A percentile compares a stretch with the other conserved stretches of the same genome.
These are phyloP conservation scores for Amblyteles armatorius DNA, from an alignment of 2,888 invertebrate species.

Conservation along the genomic window DNA sequence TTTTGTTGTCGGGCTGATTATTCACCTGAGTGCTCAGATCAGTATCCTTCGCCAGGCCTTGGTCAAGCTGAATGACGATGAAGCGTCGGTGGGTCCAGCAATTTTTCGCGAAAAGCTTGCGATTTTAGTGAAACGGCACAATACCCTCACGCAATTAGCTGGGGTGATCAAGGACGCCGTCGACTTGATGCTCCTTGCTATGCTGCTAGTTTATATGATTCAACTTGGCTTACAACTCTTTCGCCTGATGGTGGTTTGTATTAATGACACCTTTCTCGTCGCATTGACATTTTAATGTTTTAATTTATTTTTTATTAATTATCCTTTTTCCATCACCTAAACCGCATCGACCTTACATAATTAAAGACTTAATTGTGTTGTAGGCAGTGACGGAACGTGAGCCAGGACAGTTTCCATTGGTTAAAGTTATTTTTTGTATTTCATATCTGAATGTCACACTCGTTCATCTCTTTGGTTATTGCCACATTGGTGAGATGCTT, in stretches of 20 bases:
- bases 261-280: not conserved
- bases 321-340: too few species aligned
- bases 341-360: too few species aligned
- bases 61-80: constrained; percentile 11
- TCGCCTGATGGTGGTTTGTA: constrained; percentile 71
- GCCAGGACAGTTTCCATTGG: constrained; percentile 20
- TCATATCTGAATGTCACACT: not conserved
- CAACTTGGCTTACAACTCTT: constrained; percentile 75
- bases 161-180: constrained; percentile 72
- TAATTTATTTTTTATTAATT: too few species aligned
- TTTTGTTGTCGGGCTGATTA: constrained; percentile 69
- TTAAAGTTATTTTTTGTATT: constrained; percentile 10
- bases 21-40: constrained; percentile 71
- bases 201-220: constrained; percentile 71
- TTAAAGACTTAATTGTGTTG: not conserved
- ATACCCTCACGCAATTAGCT: constrained; percentile 43
- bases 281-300: too few species aligned
- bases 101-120: constrained; percentile 43
- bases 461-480: constrained; percentile 57
- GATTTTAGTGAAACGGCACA: constrained; percentile 57
- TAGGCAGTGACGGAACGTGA: constrained; percentile 5
- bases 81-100: constrained; percentile 15
- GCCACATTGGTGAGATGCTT: constrained; percentile 58
- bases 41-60: constrained; percentile 44
- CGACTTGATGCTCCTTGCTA: constrained; percentile 73